A percentile compares a stretch with the other conserved stretches of the same genome.
Conservation (phyloP, 1,140 invertebrate species). For the Ostrea edulis region DNA sequence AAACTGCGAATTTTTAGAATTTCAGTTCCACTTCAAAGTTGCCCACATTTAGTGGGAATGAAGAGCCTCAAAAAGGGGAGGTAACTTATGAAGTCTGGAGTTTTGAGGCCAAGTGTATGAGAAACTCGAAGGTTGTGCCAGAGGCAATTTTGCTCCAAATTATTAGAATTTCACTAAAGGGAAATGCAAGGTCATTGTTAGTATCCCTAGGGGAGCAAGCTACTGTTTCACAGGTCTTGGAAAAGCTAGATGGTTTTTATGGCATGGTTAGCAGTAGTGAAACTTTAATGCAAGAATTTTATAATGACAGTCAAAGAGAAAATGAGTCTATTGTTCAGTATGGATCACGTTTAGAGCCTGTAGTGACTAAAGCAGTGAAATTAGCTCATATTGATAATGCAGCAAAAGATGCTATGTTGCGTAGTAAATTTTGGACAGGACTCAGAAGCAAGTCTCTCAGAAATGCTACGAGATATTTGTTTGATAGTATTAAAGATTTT, state of each 20-base stretch:
- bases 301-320: slow-evolving; percentile 32
- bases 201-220: slow-evolving; percentile 17
- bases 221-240: neutral
- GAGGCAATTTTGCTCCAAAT: neutral
- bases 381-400: neutral
- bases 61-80: slow-evolving; percentile 24
- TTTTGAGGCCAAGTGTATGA: neutral
- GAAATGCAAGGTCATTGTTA: neutral
- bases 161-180: slow-evolving; percentile 36
- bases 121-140: neutral
- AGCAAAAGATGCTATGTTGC: slow-evolving; percentile 1
- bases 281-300: neutral
- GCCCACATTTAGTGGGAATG: slow-evolving; percentile 26
- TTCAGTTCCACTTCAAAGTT: neutral
- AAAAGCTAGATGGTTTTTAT: slow-evolving; percentile 40
- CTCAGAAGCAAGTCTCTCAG: neutral
- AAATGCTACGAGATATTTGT: too few relatives aligned
- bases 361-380: slow-evolving; percentile 9
- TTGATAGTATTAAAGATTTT: neutral
- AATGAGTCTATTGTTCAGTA: slow-evolving; percentile 8
- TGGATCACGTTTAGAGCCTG: slow-evolving; percentile 29
- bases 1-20: neutral
- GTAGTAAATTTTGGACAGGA: slow-evolving; percentile 39
- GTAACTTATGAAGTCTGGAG: slow-evolving; percentile 31
- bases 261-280: neutral